Percentiles rank a stretch among this genome's conserved stretches.
These are phyloP conservation scores for Hydrotaea cyrtoneurina DNA, from an alignment of 2,888 invertebrate genomes.

Conservation along the genomic window DNA sequence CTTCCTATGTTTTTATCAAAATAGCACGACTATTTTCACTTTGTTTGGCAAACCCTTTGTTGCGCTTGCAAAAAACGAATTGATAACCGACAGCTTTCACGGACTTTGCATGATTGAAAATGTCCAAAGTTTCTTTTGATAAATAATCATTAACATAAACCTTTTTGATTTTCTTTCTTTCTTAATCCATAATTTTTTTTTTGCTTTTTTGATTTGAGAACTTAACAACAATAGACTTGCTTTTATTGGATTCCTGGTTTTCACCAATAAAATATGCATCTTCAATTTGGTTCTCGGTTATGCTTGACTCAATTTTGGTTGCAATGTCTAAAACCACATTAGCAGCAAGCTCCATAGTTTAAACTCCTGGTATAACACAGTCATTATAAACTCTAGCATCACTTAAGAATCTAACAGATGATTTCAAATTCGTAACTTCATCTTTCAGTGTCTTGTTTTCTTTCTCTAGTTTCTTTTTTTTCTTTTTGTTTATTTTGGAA, in stretches of 20 bases:
- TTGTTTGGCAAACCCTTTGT: background rate
- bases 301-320: background rate
- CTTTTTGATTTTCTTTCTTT: background rate
- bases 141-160: background rate
- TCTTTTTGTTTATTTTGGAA: constrained; percentile 17
- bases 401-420: constrained; percentile 29
- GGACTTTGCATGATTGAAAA: constrained; percentile 8
- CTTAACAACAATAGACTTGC: background rate
- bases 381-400: constrained; percentile 23
- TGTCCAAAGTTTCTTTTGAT: background rate
- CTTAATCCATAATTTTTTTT: background rate
- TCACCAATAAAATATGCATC: constrained; percentile 28
- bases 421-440: constrained; percentile 28
- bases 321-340: constrained; percentile 12
- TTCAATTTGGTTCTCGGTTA: constrained; percentile 10
- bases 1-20: background rate
- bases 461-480: constrained; percentile 15
- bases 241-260: background rate
- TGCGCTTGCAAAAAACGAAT: background rate
- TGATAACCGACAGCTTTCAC: constrained; percentile 1
- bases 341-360: background rate
- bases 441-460: constrained; percentile 24
- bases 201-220: background rate
- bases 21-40: background rate
- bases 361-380: constrained; percentile 24